A percentile compares a stretch with the other conserved stretches of the same genome.
Conservation (phyloP, 2,797 vertebrate species). For the Poecilia velifera region DNA sequence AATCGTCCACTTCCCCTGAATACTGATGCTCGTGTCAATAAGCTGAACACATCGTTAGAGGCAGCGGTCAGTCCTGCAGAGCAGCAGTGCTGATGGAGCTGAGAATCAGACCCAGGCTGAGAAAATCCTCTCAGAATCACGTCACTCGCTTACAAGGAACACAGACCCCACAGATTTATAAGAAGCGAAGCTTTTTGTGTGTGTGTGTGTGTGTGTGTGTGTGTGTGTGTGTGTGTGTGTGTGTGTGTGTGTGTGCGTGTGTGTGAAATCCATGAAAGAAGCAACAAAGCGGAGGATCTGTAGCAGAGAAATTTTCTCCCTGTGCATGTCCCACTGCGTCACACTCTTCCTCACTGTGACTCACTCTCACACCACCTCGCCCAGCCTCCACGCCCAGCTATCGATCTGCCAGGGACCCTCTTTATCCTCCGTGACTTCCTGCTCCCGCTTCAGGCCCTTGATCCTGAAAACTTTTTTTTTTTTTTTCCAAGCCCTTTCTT, state of each 20-base stretch:
- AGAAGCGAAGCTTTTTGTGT: neutral
- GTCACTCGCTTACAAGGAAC: neutral
- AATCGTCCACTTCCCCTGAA: neutral
- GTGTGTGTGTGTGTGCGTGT: neutral
- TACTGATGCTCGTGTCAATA: neutral
- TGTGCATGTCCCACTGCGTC: slow-evolving; percentile 60
- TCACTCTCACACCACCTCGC: neutral
- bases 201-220: neutral
- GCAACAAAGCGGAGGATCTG: slow-evolving; percentile 11
- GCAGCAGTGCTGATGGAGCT: slow-evolving; percentile 3
- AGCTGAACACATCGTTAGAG: slow-evolving; percentile 3
- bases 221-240: neutral
- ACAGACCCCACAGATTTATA: slow-evolving; percentile 5
- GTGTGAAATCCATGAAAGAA: slow-evolving; percentile 15
- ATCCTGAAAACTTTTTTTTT: slow-evolving; percentile 7
- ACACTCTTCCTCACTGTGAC: slow-evolving; percentile 11
- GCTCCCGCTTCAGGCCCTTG: neutral
- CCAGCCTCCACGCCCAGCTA: slow-evolving; percentile 18
- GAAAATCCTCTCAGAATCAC: neutral
- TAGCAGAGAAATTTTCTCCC: slow-evolving; percentile 47
- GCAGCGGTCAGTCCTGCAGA: slow-evolving; percentile 2
- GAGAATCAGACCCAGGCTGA: neutral
- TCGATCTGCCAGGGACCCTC: slow-evolving; percentile 15
- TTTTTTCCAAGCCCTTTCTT: neutral
- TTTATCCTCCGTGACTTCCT: neutral